phyloP scores from a whole-genome alignment of 2,113 vertebrate species.

The Talpa occidentalis region DNA sequence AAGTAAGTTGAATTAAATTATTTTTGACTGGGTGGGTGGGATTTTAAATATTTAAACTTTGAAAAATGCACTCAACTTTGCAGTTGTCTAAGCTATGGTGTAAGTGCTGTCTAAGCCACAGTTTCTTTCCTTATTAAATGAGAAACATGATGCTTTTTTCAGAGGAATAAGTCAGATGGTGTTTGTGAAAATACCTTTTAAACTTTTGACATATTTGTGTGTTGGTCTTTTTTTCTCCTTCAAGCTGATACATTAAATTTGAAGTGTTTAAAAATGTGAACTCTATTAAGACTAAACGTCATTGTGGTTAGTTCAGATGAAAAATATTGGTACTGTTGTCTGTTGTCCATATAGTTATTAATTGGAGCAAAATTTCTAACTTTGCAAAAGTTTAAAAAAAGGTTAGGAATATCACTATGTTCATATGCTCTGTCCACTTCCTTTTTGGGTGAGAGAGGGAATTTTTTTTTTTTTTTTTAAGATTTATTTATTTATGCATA shows the following conservation, averaged over 20 bases:
- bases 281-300: neutral
- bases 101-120: neutral
- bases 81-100: too few species aligned
- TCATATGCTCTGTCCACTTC: neutral
- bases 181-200: neutral
- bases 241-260: neutral
- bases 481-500: too few species aligned
- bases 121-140: conserved; percentile 17
- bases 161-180: neutral
- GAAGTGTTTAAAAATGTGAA: neutral
- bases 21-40: neutral
- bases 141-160: neutral
- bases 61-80: too few species aligned
- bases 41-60: conserved; percentile 29
- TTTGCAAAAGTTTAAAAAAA: neutral
- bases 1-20: neutral
- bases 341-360: neutral
- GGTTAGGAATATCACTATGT: neutral
- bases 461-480: too few species aligned
- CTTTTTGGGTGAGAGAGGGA: neutral
- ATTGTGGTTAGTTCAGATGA: neutral
- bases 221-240: neutral
- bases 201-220: neutral
- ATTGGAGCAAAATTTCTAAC: neutral
- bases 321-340: neutral